Conservation (phyloP, 2,888 invertebrate genomes). For the Coelinius sp. region DNA sequence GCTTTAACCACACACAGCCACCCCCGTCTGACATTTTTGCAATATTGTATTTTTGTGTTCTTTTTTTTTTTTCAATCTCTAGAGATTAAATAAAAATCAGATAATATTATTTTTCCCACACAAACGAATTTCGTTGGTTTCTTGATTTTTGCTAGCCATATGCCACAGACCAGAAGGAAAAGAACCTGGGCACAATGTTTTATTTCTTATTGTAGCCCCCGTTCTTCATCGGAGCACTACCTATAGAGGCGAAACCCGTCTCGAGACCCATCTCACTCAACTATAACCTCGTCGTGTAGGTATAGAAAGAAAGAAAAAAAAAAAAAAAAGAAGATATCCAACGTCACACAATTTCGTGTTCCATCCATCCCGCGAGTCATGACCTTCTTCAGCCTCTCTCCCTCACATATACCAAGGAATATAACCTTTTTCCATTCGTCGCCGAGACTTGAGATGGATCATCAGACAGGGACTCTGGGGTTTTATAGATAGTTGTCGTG, state of each 20-base stretch:
- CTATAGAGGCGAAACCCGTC: conserved; percentile 23
- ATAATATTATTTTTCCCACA: background rate
- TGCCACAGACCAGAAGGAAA: conserved; percentile 2
- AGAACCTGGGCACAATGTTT: conserved; percentile 10
- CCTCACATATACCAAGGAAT: conserved; percentile 22
- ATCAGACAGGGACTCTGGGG: conserved; percentile 12
- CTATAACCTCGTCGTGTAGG: conserved; percentile 3
- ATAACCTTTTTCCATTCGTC: conserved; percentile 21
- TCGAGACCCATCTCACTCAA: conserved; percentile 13
- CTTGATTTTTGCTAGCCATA: conserved; percentile 20
- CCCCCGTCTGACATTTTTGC: no score
- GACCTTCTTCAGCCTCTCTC: conserved; percentile 24
- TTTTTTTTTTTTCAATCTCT: background rate
- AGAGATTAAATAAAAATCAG: background rate
- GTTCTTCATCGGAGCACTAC: background rate
- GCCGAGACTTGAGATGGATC: conserved; percentile 21
- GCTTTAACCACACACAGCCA: no score
- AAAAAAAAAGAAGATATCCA: conserved; percentile 22
- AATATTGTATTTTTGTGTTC: background rate
- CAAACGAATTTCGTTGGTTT: conserved; percentile 21
- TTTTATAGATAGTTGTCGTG: conserved; percentile 18
- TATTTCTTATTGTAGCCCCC: conserved; percentile 8
- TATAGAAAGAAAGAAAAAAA: no score
- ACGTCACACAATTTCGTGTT: conserved; percentile 20
- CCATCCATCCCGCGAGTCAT: conserved; percentile 25